These are phyloP conservation scores for Dendrolimus pini DNA, from an alignment of 2,888 invertebrate genomes.

Conservation along the genomic window DNA sequence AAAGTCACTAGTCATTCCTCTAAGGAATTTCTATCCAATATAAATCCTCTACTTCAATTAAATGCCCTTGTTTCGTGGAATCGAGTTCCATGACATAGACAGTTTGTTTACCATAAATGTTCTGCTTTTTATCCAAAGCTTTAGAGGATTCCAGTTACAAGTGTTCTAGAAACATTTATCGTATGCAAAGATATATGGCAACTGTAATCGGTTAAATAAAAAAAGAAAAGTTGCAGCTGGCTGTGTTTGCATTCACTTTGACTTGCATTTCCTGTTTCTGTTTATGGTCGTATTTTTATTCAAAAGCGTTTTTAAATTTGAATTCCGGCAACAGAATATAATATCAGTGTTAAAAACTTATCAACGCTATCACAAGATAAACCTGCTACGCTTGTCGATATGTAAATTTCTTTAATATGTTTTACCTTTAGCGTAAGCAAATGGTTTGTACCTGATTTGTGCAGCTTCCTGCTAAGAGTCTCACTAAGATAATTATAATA, in stretches of 20 bases:
- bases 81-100: background rate
- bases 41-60: background rate
- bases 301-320: too few relatives aligned
- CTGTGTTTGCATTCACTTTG: background rate
- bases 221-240: background rate
- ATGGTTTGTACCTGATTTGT: too few relatives aligned
- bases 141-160: background rate
- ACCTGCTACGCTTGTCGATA: too few relatives aligned
- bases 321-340: too few relatives aligned
- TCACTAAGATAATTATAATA: too few relatives aligned
- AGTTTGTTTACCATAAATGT: background rate
- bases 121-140: background rate
- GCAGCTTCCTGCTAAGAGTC: too few relatives aligned
- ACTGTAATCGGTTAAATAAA: background rate
- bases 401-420: too few relatives aligned
- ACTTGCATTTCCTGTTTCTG: background rate
- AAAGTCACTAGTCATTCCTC: too few relatives aligned
- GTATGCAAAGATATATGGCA: background rate
- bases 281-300: background rate
- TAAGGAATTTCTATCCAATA: too few relatives aligned
- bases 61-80: background rate
- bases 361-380: too few relatives aligned
- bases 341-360: too few relatives aligned
- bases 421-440: too few relatives aligned
- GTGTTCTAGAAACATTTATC: background rate